A percentile compares a stretch with the other conserved stretches of the same genome.
Conservation (phyloP, 2,113 vertebrate genomes). For the Amblyopsis rosae region DNA sequence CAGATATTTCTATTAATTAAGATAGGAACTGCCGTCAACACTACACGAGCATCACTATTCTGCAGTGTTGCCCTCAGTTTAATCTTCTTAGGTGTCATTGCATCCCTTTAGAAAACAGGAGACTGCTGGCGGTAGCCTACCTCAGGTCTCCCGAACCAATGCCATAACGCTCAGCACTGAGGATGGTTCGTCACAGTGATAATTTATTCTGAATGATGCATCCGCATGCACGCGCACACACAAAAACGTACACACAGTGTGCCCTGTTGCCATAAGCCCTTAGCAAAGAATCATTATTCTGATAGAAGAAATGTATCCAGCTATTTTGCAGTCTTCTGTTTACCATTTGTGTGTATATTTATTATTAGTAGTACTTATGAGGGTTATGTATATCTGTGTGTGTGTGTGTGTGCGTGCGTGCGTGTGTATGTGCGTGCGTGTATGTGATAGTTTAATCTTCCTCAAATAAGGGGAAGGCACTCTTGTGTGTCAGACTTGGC, state of each 20-base stretch:
- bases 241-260: not conserved
- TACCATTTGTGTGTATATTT: slow-evolving; percentile 31
- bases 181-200: slow-evolving; percentile 17
- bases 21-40: slow-evolving; percentile 48
- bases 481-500: slow-evolving; percentile 67
- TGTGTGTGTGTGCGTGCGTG: not conserved
- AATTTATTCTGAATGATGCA: slow-evolving; percentile 36
- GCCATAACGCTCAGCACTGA: slow-evolving; percentile 24
- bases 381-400: not conserved
- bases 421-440: slow-evolving; percentile 10
- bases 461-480: slow-evolving; percentile 46
- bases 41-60: slow-evolving; percentile 40
- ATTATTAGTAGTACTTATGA: not conserved
- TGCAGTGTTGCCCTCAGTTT: slow-evolving; percentile 57
- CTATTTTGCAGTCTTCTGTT: slow-evolving; percentile 1
- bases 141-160: slow-evolving; percentile 33
- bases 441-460: slow-evolving; percentile 33
- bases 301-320: slow-evolving; percentile 28
- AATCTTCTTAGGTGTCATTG: slow-evolving; percentile 62
- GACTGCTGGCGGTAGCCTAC: slow-evolving; percentile 48
- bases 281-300: slow-evolving; percentile 24
- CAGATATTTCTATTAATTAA: slow-evolving; percentile 63
- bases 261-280: not conserved
- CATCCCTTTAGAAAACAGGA: slow-evolving; percentile 62
- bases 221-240: slow-evolving; percentile 9